Evolutionary conservation across 2,113 vertebrate genomes (phyloP).

Genomic region (Percopsis transmontana): DNA sequence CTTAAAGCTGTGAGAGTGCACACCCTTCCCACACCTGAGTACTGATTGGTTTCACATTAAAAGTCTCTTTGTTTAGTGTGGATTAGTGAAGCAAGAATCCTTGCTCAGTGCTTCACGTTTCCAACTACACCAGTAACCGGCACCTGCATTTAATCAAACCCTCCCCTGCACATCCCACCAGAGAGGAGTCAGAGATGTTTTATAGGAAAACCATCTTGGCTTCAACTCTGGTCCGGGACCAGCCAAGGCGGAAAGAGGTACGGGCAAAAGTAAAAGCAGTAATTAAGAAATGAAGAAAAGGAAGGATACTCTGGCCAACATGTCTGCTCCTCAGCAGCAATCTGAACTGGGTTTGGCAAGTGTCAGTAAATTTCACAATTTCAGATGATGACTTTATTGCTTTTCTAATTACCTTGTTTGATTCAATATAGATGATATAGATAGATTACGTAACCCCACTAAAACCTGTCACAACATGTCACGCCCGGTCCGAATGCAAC

Average conservation of each 20-base stretch:
- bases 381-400: slow-evolving; percentile 53
- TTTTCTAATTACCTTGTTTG: slow-evolving; percentile 55
- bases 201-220: slow-evolving; percentile 50
- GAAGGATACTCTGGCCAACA: slow-evolving; percentile 19
- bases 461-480: slow-evolving; percentile 7
- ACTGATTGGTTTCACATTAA: background rate
- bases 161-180: slow-evolving; percentile 45
- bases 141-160: slow-evolving; percentile 65
- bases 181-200: slow-evolving; percentile 44
- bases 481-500: too few relatives aligned
- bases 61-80: background rate
- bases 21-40: too few relatives aligned
- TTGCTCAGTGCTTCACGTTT: slow-evolving; percentile 32
- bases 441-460: slow-evolving; percentile 39
- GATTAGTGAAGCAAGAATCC: slow-evolving; percentile 4
- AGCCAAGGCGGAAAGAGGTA: slow-evolving; percentile 55
- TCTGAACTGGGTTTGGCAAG: slow-evolving; percentile 41
- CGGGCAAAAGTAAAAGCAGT: slow-evolving; percentile 61
- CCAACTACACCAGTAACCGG: slow-evolving; percentile 37
- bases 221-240: slow-evolving; percentile 52
- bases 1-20: too few relatives aligned
- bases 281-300: slow-evolving; percentile 42
- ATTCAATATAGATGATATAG: slow-evolving; percentile 44
- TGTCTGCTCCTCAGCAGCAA: slow-evolving; percentile 26
- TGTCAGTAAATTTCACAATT: slow-evolving; percentile 46